Base-by-base conservation (phyloP, 2,888 invertebrate species). In the Calliopum simillimum region DNA sequence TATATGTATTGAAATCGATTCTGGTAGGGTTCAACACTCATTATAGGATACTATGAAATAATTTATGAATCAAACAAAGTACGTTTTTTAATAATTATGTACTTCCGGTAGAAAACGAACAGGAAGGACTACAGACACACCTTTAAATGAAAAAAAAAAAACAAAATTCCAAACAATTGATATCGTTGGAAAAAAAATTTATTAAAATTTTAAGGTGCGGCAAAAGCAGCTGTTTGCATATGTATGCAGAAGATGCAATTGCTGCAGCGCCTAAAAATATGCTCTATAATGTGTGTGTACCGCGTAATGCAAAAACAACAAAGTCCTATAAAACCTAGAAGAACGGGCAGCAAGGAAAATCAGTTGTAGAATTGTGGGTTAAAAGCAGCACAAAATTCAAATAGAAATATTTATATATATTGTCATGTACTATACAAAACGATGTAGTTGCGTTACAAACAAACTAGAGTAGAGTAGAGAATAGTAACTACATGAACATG, bases 181-280 rank as follows among this genome's bases (percentile, higher is more conserved):
- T 59, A 51, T n/a, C 3, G 16, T 41, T n/a, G n/a, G 16, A 13
- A 13, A 19, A 25, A 49, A 64, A 33, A 16, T 51, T 16, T 64
- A 33, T 33, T 33, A 68, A 47, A 59, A 49, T 62, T 71, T 66
- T 68, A 67, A 67, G 67, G 67, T 67, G 67, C 67, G 67, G 67
- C 67, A 61, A 12, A 44, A 56, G 56, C 67, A 67, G 67, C 67
- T 67, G 67, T 67, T 67, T 49, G 13, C 11, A 46, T 19, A 23
- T 14, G 43, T 23, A 43, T 19, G n/a, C 55, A 44, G 14, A 44
- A 43, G 49, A 19, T 58, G 47, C 67, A 67, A 19, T 21, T 33
- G 19, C 11, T 47, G 49, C 59, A 67, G 49, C 58, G 53, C 62
- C 61, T 55, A 68, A 25, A 68, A 61, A 53, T 53, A 25, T 33